Base-by-base conservation (phyloP, 2,113 vertebrate species). In the Pithys albifrons region DNA sequence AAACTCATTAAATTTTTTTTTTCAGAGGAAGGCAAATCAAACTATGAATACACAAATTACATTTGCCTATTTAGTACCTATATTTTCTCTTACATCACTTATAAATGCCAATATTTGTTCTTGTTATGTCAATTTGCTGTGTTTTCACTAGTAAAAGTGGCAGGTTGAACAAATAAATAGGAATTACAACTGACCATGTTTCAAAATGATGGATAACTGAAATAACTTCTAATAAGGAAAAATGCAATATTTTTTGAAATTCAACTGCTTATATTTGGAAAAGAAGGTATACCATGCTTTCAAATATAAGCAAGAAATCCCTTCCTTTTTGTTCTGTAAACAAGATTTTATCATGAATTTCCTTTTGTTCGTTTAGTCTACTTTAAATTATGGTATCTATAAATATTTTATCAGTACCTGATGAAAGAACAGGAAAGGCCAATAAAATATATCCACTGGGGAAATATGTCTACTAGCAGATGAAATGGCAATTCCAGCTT, bases 401-500 rank as follows among this genome's bases (percentile, higher is more conserved):
- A 72, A 95, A 92, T 94, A 94, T 88, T 91, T 94, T 70, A 77
- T 71, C 3, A 39, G 65, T 67, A 84, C 28, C 29, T 65, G 43
- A 79, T 65, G 37, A 62, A 89, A 93, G 70, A 94, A 84, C 8
- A 85, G 14, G 25, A 93, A 86, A 89, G 65, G 39, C 7, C 65
- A 76, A 67, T 79, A 85, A 88, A 90, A 79, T 75, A 57, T 28
- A 89, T 35, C 45, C 51, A 58, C 43, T 67, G 19, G n/a, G 52
- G 49, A 92, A 88, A 90, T 75, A 92, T 5, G 2, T 78, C 49
- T 75, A 92, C 73, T 28, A 78, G 43, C 27, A 91, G 51, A 78
- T 12, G 89, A 59, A 94, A 81, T 41, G n/a, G 33, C 49, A 95
- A 20, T 41, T 90, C 31, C 19, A 55, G 12, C 49, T 92, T 85